Evolutionary conservation across 2,888 invertebrate species (phyloP), one percentile per base, ranked within the genome.

Genomic region (Trilocha varians): DNA sequence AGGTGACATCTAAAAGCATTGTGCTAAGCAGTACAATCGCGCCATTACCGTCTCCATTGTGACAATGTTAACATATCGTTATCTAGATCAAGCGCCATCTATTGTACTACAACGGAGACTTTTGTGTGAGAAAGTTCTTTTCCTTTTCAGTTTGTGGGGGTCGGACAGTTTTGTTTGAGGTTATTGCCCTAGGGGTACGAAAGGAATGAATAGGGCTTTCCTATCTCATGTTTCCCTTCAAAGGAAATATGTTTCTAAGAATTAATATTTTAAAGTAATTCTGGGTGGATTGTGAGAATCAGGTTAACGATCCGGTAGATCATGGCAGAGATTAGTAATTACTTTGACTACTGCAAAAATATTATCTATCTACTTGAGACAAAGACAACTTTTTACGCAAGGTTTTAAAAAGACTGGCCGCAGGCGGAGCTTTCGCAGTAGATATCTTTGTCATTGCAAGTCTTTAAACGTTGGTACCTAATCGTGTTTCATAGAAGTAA

Each of bases 61-160:
- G 78, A 82, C 82, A 75, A 78, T 80, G 82, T 82, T 83, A 83
- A 84, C 83, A 83, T 83, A 82, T 83, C 82, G 77, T 82, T 84
- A 84, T 83, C 83, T 75, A 70, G 80, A 84, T 84, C 82, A 77
- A 79, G 73, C 82, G 80, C 79, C 84, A 84, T 83, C 84, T 84
- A 79, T 84, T 84, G 84, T 83, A 78, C 77, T 67, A 58, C 52
- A 54, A 52, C 55, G 59, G 62, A 67, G 67, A 78, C 77, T 79
- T 75, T 77, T 78, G 70, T 74, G 65, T 56, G 63, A 64, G 57
- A 57, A 67, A 70, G 70, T 65, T 62, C 60, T 61, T 53, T 67
- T 70, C 62, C 59, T 67, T 68, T 70, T 68, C 62, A 66, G 59
- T 64, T 64, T 61, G 52, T 48, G 46, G 53, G 55, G 55, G 53